Evolutionary conservation across 2,797 vertebrate genomes (phyloP), one percentile per base, ranked within the genome.

Genomic region (Cirrhinus molitorella): DNA sequence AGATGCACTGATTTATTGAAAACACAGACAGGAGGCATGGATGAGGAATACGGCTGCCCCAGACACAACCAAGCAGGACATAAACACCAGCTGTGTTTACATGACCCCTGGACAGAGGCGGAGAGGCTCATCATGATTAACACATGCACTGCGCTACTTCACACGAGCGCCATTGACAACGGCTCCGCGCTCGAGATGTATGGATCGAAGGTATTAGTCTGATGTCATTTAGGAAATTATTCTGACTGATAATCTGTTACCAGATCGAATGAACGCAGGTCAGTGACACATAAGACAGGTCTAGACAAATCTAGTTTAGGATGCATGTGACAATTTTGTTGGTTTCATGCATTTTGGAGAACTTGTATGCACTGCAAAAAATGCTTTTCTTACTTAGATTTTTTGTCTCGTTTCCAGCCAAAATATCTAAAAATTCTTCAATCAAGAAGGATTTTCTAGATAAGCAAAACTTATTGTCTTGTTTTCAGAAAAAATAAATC

Each of bases 21-120:
- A 88, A 88, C 84, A 85, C 13, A 61, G 49, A 68, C 71, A 80
- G 65, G 59, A 80, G 70, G 66, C 78, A 79, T 43, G 6, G 61
- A 68, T 55, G 75, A 65, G 63, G 73, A 80, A 86, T 70, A 78
- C 63, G 55, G 45, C 45, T 19, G 34, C 70, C 45, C 55, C 80
- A 81, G 80, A 74, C 80, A 14, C 67, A 31, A 31, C 25, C 59
- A 3, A 31, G 34, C 89, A 86, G 89, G 89, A 92, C 89, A 90
- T 91, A 91, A 91, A 90, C 87, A 89, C 91, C 94, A 96, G 94
- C 94, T 95, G 94, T 96, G 95, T 96, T 96, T 95, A 95, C 90
- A 79, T 94, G 93, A 94, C 93, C 94, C 92, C 86, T 93, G 92
- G 92, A 92, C 90, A 21, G 23, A 78, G 81, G 73, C 80, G 88